Evolutionary conservation across 2,113 vertebrate species (phyloP).

Genomic region (Grammomys dolichurus): DNA sequence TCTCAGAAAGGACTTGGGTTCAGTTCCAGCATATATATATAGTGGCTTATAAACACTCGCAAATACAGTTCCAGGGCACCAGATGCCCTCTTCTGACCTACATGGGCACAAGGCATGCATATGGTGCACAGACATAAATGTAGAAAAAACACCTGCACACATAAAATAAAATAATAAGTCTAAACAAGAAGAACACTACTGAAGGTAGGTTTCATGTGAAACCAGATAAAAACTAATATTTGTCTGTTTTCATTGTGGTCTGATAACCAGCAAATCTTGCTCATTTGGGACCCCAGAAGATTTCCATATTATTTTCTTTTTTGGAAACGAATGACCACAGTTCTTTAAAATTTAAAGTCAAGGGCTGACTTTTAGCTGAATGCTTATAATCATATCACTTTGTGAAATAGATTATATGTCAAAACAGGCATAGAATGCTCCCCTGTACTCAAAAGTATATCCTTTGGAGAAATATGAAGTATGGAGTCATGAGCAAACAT

Average conservation of each 20-base stretch:
- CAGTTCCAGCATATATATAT: background rate
- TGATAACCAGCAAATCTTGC: background rate
- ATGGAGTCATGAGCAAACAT: background rate
- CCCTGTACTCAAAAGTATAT: background rate
- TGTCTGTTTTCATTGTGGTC: conserved; percentile 31
- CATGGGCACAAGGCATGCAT: background rate
- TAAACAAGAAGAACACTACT: background rate
- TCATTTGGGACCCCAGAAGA: background rate
- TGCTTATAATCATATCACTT: background rate
- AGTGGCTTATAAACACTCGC: background rate
- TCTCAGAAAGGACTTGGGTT: background rate
- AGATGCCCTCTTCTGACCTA: background rate
- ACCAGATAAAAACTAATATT: background rate
- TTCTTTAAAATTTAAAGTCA: conserved; percentile 19
- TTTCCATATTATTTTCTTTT: background rate
- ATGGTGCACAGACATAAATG: background rate
- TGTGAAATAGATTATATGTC: background rate
- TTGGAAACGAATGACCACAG: background rate
- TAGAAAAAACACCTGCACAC: background rate
- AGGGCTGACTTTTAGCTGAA: conserved; percentile 18
- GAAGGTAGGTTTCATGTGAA: conserved; percentile 17
- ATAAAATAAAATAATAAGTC: background rate
- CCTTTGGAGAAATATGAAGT: background rate
- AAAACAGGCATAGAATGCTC: background rate
- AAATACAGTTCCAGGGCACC: background rate